These are phyloP conservation scores for Brachionus sp. DNA, from an alignment of 1,140 invertebrate genomes.

Conservation along the genomic window DNA sequence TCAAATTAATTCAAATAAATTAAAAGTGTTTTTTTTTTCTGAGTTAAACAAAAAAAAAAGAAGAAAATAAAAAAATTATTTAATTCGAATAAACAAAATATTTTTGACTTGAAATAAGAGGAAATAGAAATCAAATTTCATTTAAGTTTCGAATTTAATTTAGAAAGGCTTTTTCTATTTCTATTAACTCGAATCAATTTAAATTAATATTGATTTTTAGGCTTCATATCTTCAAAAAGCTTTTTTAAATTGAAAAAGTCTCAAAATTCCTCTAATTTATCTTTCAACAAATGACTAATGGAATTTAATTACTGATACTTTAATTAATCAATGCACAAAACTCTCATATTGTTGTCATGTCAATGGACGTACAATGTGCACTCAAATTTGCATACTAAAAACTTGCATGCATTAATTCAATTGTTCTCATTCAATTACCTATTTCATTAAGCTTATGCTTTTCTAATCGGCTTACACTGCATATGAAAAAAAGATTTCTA, in stretches of 20 bases:
- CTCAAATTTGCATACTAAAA: neutral
- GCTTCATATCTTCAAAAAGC: neutral
- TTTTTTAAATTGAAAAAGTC: no score
- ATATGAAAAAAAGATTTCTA: neutral
- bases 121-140: neutral
- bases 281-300: neutral
- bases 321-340: slow-evolving; percentile 3
- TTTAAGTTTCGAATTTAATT: neutral
- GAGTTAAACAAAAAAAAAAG: neutral
- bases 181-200: neutral
- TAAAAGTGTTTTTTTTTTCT: slow-evolving; percentile 11
- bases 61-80: slow-evolving; percentile 17
- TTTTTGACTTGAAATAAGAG: neutral
- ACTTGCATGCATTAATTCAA: neutral
- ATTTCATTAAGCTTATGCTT: neutral
- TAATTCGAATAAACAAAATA: neutral
- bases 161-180: neutral
- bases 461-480: neutral
- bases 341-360: neutral
- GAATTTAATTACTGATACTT: neutral
- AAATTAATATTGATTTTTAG: neutral
- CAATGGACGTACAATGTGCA: neutral
- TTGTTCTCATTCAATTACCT: neutral
- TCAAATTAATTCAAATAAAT: slow-evolving; percentile 13
- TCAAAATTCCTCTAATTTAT: neutral